Evolutionary conservation across 2,797 vertebrate genomes (phyloP), one percentile per base, ranked within the genome.

Genomic region (Propithecus perrieri): DNA sequence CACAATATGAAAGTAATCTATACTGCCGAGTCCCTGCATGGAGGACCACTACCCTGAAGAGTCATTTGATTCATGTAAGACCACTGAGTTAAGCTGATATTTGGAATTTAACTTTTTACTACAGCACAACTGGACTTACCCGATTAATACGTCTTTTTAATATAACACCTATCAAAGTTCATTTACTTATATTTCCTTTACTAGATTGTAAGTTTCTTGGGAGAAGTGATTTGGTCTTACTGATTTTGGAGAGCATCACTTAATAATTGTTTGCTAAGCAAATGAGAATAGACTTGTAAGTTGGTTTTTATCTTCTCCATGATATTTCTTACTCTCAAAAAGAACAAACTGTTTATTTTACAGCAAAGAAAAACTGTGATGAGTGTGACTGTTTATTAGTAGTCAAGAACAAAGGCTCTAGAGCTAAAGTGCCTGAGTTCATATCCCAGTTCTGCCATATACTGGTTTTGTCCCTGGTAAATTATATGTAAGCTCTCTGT

Each of bases 241-340:
- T 79, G 20, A 79, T 86, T 96, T 80, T 95, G 17, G 79, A 89
- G 4, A 79, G n/a, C 1, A 35, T 7, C 24, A 69, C 20, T 91
- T 80, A 85, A 41, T 63, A 89, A 80, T 38, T 67, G 10, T 50
- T 76, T 95, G 20, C 57, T 94, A 85, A 95, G 57, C 78, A 33
- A 96, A 93, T 81, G 11, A 76, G 11, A 76, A 46, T 0, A 75
- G 59, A 83, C 14, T n/a, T 78, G 24, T 43, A 81, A 65, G 24
- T 15, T 43, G 71, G 30, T 28, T 87, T 96, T 80, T n/a, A 11
- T 92, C 50, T 91, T 85, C n/a, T 83, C 28, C n/a, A 83, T 11
- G 41, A 6, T 53, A 83, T 35, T 90, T 59, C 48, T 55, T 41
- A 30, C 15, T 84, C 1, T 65, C 28, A 69, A 81, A 85, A 92